Evolutionary conservation across 2,113 vertebrate species (phyloP).

Genomic region (Murina feae): DNA sequence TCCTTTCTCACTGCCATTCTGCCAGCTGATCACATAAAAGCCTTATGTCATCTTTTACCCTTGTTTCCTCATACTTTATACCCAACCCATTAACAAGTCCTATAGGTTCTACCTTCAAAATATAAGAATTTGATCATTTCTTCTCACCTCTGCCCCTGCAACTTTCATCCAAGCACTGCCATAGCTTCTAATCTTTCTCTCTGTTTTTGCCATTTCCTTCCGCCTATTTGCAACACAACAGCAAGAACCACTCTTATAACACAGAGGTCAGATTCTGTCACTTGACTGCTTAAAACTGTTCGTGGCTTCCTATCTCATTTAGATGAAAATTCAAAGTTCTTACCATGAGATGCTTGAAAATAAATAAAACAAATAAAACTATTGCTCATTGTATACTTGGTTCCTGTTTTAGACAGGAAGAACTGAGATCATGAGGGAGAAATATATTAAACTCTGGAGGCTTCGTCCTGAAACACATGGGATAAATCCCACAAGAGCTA

Average conservation of each 20-base stretch:
- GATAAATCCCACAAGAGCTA: background rate
- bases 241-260: background rate
- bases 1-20: background rate
- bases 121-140: background rate
- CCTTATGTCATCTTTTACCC: background rate
- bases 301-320: background rate
- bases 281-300: background rate
- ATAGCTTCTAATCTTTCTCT: background rate
- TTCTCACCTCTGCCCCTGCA: background rate
- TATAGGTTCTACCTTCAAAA: background rate
- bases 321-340: background rate
- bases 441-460: background rate
- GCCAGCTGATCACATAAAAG: background rate
- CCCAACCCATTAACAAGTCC: background rate
- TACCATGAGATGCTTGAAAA: background rate
- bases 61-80: background rate
- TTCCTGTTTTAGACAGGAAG: background rate
- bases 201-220: background rate
- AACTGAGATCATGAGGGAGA: background rate
- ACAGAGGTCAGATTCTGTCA: background rate
- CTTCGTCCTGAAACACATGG: background rate
- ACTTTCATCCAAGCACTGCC: background rate
- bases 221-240: background rate
- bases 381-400: background rate
- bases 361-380: background rate